Evolutionary conservation across 2,113 vertebrate genomes (phyloP).

Genomic region (Xenopus borealis): DNA sequence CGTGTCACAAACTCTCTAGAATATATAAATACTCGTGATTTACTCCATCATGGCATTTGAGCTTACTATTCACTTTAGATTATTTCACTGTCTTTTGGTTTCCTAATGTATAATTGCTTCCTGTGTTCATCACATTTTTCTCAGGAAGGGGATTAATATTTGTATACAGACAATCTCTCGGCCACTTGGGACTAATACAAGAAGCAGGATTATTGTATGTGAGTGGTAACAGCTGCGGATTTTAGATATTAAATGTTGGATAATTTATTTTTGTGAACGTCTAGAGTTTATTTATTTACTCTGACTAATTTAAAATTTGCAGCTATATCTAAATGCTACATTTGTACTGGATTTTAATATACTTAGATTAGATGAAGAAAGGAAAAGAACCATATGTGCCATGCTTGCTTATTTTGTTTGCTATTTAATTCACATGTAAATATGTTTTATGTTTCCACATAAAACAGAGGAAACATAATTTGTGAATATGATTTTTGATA

Average conservation of each 20-base stretch:
- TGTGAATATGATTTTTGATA: no score
- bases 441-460: no score
- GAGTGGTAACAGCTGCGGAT: conserved; percentile 32
- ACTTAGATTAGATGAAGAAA: no score
- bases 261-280: conserved; percentile 20
- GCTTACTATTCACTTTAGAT: conserved; percentile 21
- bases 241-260: conserved; percentile 33
- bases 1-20: no score
- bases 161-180: conserved; percentile 26
- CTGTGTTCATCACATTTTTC: conserved; percentile 39
- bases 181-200: conserved; percentile 32
- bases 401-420: no score
- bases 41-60: conserved; percentile 34
- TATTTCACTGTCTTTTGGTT: conserved; percentile 12
- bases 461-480: no score
- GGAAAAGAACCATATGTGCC: no score
- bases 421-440: no score
- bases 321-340: no score
- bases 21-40: neutral
- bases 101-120: conserved; percentile 31
- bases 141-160: conserved; percentile 35
- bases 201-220: conserved; percentile 27
- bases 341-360: no score
- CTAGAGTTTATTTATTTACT: no score
- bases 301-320: no score